phyloP scores from a whole-genome alignment of 2,888 invertebrate species.

The Cosmia pyralina region DNA sequence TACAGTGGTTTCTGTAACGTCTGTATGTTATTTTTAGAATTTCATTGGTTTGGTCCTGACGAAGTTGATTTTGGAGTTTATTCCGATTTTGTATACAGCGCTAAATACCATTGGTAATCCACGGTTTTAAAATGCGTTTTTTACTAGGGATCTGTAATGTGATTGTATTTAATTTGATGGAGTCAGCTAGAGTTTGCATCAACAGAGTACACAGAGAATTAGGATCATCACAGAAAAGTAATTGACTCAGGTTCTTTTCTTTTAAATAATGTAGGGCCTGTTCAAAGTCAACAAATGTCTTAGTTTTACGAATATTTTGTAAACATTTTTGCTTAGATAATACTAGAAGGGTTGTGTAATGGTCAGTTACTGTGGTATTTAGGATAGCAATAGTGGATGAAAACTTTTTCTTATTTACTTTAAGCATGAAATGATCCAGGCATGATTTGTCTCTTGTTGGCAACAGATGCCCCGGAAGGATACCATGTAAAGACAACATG shows the following conservation, averaged over 20 bases:
- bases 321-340: no score
- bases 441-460: no score
- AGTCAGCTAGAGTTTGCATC: slow-evolving; percentile 10
- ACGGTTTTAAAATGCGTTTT: slow-evolving; percentile 13
- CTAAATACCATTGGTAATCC: slow-evolving; percentile 10
- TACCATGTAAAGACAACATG: no score
- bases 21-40: not conserved
- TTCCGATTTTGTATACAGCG: no score
- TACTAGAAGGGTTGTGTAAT: no score
- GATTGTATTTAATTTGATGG: slow-evolving; percentile 10
- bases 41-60: not conserved
- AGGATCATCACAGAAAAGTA: slow-evolving; percentile 3
- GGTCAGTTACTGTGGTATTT: no score
- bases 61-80: no score
- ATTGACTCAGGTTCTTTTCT: slow-evolving; percentile 1
- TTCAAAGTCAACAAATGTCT: not conserved
- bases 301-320: no score
- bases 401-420: no score
- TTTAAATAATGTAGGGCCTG: slow-evolving; percentile 5
- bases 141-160: slow-evolving; percentile 1
- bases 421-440: no score
- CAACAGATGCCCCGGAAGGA: no score
- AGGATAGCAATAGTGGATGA: no score
- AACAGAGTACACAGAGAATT: not conserved
- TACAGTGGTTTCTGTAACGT: slow-evolving; percentile 1